Percentiles rank a stretch among this genome's conserved stretches.
Conservation (phyloP, 2,888 invertebrate species). For the Scaptomyza flava region DNA sequence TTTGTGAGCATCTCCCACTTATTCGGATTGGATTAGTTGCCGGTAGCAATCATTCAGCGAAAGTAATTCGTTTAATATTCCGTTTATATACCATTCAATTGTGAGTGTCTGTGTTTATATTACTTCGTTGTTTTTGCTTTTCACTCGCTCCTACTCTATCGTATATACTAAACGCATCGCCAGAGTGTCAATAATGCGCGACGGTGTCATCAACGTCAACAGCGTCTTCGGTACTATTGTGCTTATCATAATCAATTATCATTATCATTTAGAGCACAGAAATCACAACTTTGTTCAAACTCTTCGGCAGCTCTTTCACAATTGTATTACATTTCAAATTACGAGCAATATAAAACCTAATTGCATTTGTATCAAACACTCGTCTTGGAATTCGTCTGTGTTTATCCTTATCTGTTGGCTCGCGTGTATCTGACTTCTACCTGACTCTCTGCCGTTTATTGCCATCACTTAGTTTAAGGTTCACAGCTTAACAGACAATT, state of each 20-base stretch:
- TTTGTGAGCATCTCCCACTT: conserved; percentile 51
- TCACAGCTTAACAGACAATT: neutral
- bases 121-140: conserved; percentile 29
- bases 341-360: conserved; percentile 24
- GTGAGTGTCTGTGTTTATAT: conserved; percentile 1
- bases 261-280: conserved; percentile 10
- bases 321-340: conserved; percentile 8
- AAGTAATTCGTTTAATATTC: conserved; percentile 43
- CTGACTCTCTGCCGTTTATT: neutral
- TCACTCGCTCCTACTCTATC: conserved; percentile 4
- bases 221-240: conserved; percentile 2
- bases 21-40: conserved; percentile 58
- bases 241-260: conserved; percentile 50
- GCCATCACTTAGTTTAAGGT: neutral
- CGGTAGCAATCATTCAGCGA: conserved; percentile 47
- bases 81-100: conserved; percentile 15
- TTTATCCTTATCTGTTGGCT: conserved; percentile 14
- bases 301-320: conserved; percentile 1
- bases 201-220: conserved; percentile 35
- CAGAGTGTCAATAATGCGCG: conserved; percentile 56
- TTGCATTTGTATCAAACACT: conserved; percentile 28
- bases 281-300: neutral
- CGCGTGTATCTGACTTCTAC: neutral
- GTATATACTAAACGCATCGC: conserved; percentile 16
- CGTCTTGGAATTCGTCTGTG: neutral